phyloP scores from a whole-genome alignment of 2,113 vertebrate genomes.

The Silurus glanis region DNA sequence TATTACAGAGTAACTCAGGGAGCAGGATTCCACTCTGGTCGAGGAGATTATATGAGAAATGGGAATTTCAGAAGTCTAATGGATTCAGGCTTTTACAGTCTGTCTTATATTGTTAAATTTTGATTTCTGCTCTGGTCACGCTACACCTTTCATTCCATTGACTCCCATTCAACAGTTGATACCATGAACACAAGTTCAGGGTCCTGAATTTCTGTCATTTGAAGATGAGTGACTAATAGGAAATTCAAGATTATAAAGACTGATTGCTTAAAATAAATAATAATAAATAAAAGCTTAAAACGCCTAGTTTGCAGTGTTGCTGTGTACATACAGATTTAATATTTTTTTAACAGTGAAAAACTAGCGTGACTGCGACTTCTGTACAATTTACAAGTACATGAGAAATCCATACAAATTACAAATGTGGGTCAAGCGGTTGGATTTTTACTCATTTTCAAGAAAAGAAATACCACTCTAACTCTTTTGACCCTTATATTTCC shows the following conservation, averaged over 20 bases:
- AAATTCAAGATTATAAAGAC: too few species aligned
- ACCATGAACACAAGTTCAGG: too few species aligned
- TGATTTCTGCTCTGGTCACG: background rate
- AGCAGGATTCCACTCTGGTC: background rate
- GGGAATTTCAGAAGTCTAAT: background rate
- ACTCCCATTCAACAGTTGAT: too few species aligned
- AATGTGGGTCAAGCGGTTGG: background rate
- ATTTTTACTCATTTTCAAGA: background rate
- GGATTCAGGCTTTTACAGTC: background rate
- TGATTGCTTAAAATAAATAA: too few species aligned
- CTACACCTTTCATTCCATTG: too few species aligned
- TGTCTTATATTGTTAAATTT: background rate
- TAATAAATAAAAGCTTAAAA: too few species aligned
- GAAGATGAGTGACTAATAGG: too few species aligned
- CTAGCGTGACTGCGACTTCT: too few species aligned
- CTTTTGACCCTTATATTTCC: background rate
- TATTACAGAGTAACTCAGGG: background rate
- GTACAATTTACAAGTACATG: background rate
- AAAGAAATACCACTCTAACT: background rate
- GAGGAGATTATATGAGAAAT: background rate
- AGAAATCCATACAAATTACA: background rate
- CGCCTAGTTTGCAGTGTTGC: too few species aligned
- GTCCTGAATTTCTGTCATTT: too few species aligned
- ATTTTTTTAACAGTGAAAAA: too few species aligned
- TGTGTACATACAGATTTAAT: too few species aligned